phyloP scores from a whole-genome alignment of 2,888 invertebrate species.

The Eurytoma adleriae region DNA sequence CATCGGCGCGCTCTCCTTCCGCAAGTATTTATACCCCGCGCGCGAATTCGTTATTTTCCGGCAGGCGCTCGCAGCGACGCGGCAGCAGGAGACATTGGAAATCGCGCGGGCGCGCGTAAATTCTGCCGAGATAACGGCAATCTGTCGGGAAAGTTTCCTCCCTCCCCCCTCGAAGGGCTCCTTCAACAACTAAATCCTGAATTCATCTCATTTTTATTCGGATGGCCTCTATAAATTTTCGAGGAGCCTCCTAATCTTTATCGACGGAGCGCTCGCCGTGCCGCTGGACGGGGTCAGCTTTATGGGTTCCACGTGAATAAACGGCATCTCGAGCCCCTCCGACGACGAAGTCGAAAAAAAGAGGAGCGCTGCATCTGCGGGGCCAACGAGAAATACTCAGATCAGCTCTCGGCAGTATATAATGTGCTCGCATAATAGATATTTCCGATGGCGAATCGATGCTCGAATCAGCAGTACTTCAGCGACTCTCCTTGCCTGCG shows the following conservation, averaged over 20 bases:
- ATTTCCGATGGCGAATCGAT: slow-evolving; percentile 5
- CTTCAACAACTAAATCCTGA: slow-evolving; percentile 20
- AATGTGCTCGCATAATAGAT: slow-evolving; percentile 16
- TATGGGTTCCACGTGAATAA: slow-evolving; percentile 1
- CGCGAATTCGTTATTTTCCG: neutral
- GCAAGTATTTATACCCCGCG: neutral
- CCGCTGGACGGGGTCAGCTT: neutral
- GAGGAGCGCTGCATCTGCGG: neutral
- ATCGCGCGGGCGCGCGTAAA: neutral
- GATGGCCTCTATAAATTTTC: slow-evolving; percentile 15
- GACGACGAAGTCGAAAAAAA: neutral
- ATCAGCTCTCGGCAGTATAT: neutral
- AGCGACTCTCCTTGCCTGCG: neutral
- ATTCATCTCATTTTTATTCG: slow-evolving; percentile 20
- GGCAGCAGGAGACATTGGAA: neutral
- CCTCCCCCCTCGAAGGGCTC: neutral
- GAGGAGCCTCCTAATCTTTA: slow-evolving; percentile 21
- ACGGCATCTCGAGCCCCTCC: neutral
- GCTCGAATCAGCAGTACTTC: neutral
- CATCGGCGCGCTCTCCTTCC: neutral
- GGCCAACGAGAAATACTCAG: neutral
- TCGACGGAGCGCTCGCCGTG: neutral
- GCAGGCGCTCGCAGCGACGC: too few relatives aligned
- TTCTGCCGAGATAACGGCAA: neutral
- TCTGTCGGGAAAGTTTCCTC: neutral